phyloP scores from a whole-genome alignment of 2,797 vertebrate species.

The Hypotaenidia okinawae region DNA sequence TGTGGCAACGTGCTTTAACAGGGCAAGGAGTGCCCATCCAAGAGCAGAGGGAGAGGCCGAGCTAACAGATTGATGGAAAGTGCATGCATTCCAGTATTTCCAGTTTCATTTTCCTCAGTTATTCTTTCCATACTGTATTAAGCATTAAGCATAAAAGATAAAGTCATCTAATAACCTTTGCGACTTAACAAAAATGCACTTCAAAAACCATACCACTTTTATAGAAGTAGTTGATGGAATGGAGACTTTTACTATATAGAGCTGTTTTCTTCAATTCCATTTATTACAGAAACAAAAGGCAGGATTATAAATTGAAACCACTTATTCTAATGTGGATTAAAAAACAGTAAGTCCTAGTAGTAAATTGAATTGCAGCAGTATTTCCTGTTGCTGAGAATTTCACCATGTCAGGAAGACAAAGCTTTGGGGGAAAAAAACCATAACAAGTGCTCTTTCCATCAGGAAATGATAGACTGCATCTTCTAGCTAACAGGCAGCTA shows the following conservation, averaged over 20 bases:
- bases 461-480: not conserved
- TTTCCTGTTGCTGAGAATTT: not conserved
- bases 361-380: not conserved
- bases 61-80: not conserved
- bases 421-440: not conserved
- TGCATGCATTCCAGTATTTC: not conserved
- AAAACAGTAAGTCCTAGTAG: not conserved
- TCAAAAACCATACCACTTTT: not conserved
- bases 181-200: not conserved
- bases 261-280: not conserved
- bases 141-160: not conserved
- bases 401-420: not conserved
- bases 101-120: slow-evolving; percentile 8
- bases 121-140: slow-evolving; percentile 13
- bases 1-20: not conserved
- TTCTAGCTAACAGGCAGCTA: not conserved
- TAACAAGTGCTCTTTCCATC: not conserved
- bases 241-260: not conserved
- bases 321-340: not conserved
- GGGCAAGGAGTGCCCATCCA: not conserved
- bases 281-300: not conserved
- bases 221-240: not conserved
- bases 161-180: slow-evolving; percentile 22
- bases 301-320: not conserved
- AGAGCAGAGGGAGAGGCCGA: not conserved